Evolutionary conservation across 2,797 vertebrate genomes (phyloP).

Genomic region (Chrosomus eos): DNA sequence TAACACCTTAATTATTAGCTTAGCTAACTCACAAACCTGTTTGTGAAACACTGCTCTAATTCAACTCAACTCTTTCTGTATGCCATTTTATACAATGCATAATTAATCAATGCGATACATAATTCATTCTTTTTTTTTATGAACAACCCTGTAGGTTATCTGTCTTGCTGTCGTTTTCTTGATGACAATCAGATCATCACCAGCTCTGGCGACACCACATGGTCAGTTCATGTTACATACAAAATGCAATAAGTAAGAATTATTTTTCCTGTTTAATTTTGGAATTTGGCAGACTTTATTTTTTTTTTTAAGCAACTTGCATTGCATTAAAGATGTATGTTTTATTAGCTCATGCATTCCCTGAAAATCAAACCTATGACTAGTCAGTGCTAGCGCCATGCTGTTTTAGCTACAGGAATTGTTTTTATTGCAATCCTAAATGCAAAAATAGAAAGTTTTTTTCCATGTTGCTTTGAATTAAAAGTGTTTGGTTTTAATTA

Average conservation of each 20-base stretch:
- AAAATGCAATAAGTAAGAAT: neutral
- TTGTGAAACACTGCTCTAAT: neutral
- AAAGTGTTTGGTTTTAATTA: neutral
- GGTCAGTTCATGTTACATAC: constrained; percentile 73
- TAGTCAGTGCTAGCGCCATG: neutral
- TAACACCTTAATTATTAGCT: neutral
- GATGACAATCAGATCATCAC: constrained; percentile 89
- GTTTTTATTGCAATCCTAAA: neutral
- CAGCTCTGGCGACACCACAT: constrained; percentile 88
- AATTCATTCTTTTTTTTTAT: accelerated
- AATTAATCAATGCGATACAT: neutral
- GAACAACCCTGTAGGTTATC: constrained; percentile 75
- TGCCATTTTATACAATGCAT: neutral
- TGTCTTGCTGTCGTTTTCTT: constrained; percentile 89
- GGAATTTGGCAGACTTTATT: neutral
- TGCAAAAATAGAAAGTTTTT: neutral
- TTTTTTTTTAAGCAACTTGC: neutral
- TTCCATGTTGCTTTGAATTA: neutral
- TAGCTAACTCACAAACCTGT: neutral
- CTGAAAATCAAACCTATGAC: neutral
- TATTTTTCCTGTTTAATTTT: too few relatives aligned
- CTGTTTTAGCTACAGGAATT: neutral
- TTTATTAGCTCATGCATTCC: neutral
- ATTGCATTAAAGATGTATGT: neutral
- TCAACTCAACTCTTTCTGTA: neutral